A percentile compares a stretch with the other conserved stretches of the same genome.
phyloP scores from a whole-genome alignment of 2,888 invertebrate genomes.

The Acrocyrtus sp. region DNA sequence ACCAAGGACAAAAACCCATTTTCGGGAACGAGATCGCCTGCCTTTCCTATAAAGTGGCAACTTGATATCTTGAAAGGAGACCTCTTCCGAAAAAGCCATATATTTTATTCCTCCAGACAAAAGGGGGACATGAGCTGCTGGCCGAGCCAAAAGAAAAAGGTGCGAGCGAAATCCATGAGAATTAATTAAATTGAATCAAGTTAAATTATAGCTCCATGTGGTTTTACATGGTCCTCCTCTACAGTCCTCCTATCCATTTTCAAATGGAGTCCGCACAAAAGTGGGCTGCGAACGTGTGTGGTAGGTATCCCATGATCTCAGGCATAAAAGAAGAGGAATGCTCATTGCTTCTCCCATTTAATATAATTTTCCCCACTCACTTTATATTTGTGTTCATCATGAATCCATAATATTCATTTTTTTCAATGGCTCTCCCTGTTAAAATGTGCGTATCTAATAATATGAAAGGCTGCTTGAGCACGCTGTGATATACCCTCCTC shows the following conservation, averaged over 20 bases:
- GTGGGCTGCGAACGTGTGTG: too few species aligned
- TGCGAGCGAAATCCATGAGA: constrained; percentile 55
- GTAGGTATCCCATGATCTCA: too few species aligned
- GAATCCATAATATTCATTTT: constrained; percentile 37
- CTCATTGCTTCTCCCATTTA: too few species aligned
- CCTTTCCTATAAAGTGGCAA: too few species aligned
- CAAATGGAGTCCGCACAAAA: too few species aligned
- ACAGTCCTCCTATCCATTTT: too few species aligned
- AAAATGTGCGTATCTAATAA: background rate
- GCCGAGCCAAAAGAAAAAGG: too few species aligned
- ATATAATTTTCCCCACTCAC: constrained; percentile 14
- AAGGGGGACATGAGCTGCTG: constrained; percentile 24
- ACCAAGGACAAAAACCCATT: too few species aligned
- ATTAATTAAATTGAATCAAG: constrained; percentile 58
- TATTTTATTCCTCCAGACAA: constrained; percentile 28
- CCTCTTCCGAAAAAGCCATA: constrained; percentile 11
- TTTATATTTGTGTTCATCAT: constrained; percentile 26
- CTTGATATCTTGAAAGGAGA: constrained; percentile 13
- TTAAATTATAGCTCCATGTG: constrained; percentile 49
- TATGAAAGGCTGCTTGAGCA: background rate
- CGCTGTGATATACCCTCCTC: too few species aligned
- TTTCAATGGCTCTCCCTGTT: background rate
- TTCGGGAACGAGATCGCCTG: too few species aligned
- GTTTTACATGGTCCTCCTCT: constrained; percentile 24
- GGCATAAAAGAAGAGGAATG: too few species aligned